Evolutionary conservation across 2,888 invertebrate species (phyloP).

Genomic region (Philonicus albiceps): DNA sequence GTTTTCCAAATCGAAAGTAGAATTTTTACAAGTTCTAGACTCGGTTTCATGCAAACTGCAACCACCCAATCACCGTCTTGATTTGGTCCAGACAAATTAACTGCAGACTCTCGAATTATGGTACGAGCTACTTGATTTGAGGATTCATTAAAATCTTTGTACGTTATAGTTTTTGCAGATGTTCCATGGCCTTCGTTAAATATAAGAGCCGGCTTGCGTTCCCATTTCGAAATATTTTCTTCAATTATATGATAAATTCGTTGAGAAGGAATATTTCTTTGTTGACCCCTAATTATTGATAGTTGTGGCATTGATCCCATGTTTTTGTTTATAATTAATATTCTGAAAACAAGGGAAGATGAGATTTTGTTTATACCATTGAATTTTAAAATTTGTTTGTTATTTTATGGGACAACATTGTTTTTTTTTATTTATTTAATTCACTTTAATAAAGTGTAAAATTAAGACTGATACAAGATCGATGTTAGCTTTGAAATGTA

Average conservation of each 20-base stretch:
- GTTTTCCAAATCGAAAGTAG: constrained; percentile 81
- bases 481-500: too few species aligned
- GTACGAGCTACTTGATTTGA: constrained; percentile 65
- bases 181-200: constrained; percentile 66
- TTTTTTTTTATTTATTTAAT: too few species aligned
- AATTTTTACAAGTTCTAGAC: constrained; percentile 72
- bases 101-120: constrained; percentile 56
- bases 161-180: constrained; percentile 50
- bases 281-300: constrained; percentile 73
- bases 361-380: background rate
- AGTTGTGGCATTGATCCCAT: constrained; percentile 82
- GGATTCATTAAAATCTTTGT: constrained; percentile 62
- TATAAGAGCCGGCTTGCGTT: constrained; percentile 69
- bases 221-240: constrained; percentile 64
- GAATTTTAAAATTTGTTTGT: too few species aligned
- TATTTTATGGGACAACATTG: too few species aligned
- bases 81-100: constrained; percentile 63
- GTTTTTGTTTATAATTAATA: background rate
- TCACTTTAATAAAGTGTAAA: too few species aligned
- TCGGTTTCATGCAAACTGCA: constrained; percentile 81
- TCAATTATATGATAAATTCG: constrained; percentile 69
- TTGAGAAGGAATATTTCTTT: constrained; percentile 65
- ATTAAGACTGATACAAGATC: too few species aligned
- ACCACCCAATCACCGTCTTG: constrained; percentile 76
- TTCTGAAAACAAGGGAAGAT: background rate